Base-by-base conservation (phyloP, 2,888 invertebrate genomes). In the Auanema sp. region DNA sequence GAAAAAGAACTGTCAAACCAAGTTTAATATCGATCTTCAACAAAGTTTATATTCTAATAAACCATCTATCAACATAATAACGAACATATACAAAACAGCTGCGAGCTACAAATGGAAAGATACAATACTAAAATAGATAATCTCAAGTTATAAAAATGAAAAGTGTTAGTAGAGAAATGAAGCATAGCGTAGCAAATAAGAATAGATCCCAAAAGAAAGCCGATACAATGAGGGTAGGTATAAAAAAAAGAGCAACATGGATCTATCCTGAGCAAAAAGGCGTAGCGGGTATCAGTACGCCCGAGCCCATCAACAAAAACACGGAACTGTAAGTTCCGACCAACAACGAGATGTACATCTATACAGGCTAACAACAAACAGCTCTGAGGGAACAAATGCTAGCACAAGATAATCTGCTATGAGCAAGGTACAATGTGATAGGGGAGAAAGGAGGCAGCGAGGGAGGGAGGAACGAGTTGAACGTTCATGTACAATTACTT, bases 301-400 rank as follows among this genome's bases (percentile, higher is more conserved):
- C 54, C 33, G 55, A 40, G 55, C 49, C 42, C 23, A 24, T 47
- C 47, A 51, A 21, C 53, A 44, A 55, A 55, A 54, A 60, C 60
- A 60, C 60, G 55, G 24, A 16, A 23, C 23, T 24, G 55, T 42
- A 56, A 21, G 57, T 53, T 53, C 47, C 60, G 60, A 41, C 56
- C 56, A 65, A 65, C 65, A 60, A 65, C 54, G 43, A 64, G 59
- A 60, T 60, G 54, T 60, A 60, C 60, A 60, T 43, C 54, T 60
- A 60, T 60, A 60, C 60, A 60, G 57, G 60, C 60, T 53, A 60
- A 60, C 60, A 60, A 60, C 43, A 60, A 60, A 47, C 53, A 53
- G 43, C 23, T 25, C 50, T 25, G 16, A 21, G 16, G n/a, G 58
- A 49, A 24, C 23, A 51, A 59, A 59, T 59, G 59, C 59, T 58